These are phyloP conservation scores for Charadrius vociferus DNA, from an alignment of 2,113 vertebrate genomes.

Conservation along the genomic window DNA sequence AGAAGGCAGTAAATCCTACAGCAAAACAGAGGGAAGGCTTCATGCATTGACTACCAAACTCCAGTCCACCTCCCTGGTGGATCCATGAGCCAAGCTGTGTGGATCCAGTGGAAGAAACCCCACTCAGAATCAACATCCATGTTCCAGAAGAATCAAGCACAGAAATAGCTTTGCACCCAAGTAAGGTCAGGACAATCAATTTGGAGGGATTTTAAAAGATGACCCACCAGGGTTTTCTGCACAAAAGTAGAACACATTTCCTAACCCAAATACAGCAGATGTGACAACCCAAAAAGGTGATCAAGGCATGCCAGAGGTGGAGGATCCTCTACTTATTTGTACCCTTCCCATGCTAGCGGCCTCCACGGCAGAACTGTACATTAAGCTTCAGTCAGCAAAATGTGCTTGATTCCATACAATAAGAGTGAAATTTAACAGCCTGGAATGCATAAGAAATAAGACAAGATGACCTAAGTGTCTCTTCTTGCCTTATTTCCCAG, in stretches of 20 bases:
- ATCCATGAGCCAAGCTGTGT: rapidly evolving
- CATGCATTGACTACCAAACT: background rate
- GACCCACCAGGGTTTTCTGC: background rate
- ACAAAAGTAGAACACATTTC: background rate
- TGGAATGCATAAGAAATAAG: background rate
- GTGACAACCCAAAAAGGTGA: background rate
- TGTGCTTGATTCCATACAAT: rapidly evolving
- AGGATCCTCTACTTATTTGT: background rate
- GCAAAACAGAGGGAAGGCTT: background rate
- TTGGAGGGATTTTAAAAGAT: background rate
- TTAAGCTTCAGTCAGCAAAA: background rate
- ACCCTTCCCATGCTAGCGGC: background rate
- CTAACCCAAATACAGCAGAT: background rate
- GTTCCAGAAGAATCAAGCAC: background rate
- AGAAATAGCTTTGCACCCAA: background rate
- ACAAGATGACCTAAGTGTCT: rapidly evolving
- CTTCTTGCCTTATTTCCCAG: background rate
- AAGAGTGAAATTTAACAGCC: background rate
- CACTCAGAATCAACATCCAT: background rate
- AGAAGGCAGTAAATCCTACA: background rate
- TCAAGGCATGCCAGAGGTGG: background rate
- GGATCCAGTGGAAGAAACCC: background rate
- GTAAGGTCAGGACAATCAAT: background rate
- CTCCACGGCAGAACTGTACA: background rate
- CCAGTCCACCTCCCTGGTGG: background rate